Base-by-base conservation (phyloP, 2,888 invertebrate species). In the Tyria jacobaeae region DNA sequence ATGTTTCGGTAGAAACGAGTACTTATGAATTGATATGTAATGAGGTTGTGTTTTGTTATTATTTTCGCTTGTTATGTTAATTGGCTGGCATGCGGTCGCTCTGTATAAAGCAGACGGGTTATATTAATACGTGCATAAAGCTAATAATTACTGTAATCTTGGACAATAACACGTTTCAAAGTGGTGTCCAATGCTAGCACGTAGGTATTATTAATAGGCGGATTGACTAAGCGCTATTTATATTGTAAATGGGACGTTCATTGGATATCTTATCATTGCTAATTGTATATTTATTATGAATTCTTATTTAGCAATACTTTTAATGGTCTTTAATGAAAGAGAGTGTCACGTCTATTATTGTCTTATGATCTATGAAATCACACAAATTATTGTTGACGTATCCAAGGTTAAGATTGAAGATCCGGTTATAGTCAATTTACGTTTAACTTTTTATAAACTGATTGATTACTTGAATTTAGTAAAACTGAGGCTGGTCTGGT, bases 21-120 rank as follows among this genome's bases (percentile, higher is more conserved):
- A 21, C 24, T 37, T 59, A 27, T 27, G 35, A 54, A 60, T 64
- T 67, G 68, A 59, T 66, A 64, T 67, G 69, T 70, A 62, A 70
- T 76, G 63, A 73, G 55, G 39, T 53, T 10, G 62, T 51, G 41
- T 47, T 31, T 31, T 55, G 51, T 60, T 68, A 51, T 64, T 68
- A 60, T 60, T 71, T 72, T 63, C 34, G 60, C 63, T 73, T 75
- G 63, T 67, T 64, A 75, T 70, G 57, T 6, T 64, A 71, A 64
- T 71, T 21, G n/a, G 37, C 17, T 34, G 53, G 59, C 59, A 51
- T 35, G 54, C 7, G 51, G 53, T 15, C 35, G 57, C 15, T 57
- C 41, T 39, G 41, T 21, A 47, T 44, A 66, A 58, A 58, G 56
- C 57, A 27, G 17, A 51, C 51, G 17, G 24, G 44, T 15, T 50